Evolutionary conservation across 1,140 invertebrate species (phyloP), one percentile per base, ranked within the genome.

Genomic region (Homarus americanus): DNA sequence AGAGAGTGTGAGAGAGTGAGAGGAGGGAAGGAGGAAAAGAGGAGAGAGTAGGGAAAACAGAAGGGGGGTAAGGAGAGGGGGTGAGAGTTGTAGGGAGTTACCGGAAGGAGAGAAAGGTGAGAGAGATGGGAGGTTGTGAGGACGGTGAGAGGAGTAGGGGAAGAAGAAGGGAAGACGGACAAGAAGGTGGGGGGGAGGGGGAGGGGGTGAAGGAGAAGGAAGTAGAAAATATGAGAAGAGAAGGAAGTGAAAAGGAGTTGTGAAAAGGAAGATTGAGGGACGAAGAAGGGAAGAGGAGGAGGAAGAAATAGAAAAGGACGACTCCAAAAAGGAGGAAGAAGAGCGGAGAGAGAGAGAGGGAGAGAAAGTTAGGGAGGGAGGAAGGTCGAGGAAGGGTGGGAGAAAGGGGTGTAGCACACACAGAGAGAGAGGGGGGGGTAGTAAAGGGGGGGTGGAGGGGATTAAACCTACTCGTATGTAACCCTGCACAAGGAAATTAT

Each of bases 381-480:
- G 44, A 40, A 24, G 83, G 20, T 20, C 0, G 34, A 36, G 38
- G 24, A 36, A 34, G 44, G 44, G 17, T 28, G 41, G 79, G 34
- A 24, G 82, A 38, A 36, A 38, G 66, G 34, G 66, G 36, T 24
- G 36, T 79, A 28, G 69, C 15, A 32, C 12, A 49, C 5, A 7
- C 44, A 49, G 20, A 10, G 32, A 40, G 53, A 53, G 24, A 20
- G 36, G 36, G 73, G 24, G 58, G 49, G 53, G 58, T 32, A 53
- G 38, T n/a, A 53, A 20, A 24, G 49, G 28, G 75, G 36, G 49
- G 34, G 34, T 32, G 32, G 44, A 32, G 44, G 63, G 87, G 80
- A 90, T 90, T 90, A 90, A 90, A 82, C 72, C 28, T 12, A 49
- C 87, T 82, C 87, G 10, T 75, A 76, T 83, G 72, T 75, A 75